phyloP scores from a whole-genome alignment of 2,797 vertebrate species.

The Sebastes iracundus region DNA sequence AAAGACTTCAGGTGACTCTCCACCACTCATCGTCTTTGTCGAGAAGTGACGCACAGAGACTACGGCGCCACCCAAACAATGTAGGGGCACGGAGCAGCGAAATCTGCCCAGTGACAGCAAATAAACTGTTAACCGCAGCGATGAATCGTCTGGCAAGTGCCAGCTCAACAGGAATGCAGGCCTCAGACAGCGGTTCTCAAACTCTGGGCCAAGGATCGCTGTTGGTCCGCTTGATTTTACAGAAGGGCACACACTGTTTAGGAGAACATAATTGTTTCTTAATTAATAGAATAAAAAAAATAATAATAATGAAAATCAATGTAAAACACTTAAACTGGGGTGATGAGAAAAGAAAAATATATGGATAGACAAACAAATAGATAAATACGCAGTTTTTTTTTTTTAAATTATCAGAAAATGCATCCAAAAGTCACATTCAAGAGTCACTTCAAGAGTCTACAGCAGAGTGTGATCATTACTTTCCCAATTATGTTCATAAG shows the following conservation, averaged over 20 bases:
- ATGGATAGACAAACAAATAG: background rate
- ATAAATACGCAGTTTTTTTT: background rate
- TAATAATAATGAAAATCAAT: background rate
- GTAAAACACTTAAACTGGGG: background rate
- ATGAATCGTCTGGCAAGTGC: slow-evolving; percentile 47
- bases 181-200: slow-evolving; percentile 32
- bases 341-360: background rate
- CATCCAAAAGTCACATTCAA: background rate
- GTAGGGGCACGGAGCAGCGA: slow-evolving; percentile 51
- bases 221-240: background rate
- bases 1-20: slow-evolving; percentile 48
- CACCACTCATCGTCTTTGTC: slow-evolving; percentile 32
- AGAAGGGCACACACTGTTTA: background rate
- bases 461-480: background rate
- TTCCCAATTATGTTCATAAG: background rate
- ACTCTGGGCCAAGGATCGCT: slow-evolving; percentile 3
- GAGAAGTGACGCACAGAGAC: slow-evolving; percentile 54
- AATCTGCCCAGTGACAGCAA: slow-evolving; percentile 74
- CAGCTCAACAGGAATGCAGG: slow-evolving; percentile 56
- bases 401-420: background rate
- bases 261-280: background rate
- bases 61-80: slow-evolving; percentile 56
- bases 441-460: background rate
- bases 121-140: slow-evolving; percentile 52
- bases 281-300: background rate